Conservation (phyloP, 1,140 invertebrate species). For the Pachyrhynchus sulphureomaculatus region DNA sequence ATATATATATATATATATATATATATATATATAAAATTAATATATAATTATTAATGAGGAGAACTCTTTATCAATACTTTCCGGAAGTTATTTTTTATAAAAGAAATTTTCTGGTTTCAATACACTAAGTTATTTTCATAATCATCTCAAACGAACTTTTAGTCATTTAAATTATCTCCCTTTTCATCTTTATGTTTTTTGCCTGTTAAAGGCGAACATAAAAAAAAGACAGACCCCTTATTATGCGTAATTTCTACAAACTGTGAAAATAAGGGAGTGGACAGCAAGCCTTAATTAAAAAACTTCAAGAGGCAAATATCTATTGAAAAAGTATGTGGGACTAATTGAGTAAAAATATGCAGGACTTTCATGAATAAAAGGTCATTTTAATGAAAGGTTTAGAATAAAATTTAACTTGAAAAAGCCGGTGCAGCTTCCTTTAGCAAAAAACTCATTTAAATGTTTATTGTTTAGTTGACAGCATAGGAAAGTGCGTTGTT, state of each 20-base stretch:
- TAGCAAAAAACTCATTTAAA: conserved; percentile 6
- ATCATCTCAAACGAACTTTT: too few species aligned
- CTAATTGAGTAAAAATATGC: conserved; percentile 21
- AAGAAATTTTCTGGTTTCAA: too few species aligned
- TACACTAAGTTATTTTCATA: too few species aligned
- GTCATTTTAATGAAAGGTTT: conserved; percentile 11
- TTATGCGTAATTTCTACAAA: conserved; percentile 6
- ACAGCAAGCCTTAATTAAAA: conserved; percentile 17
- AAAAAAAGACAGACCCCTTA: conserved; percentile 1
- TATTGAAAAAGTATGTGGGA: conserved; percentile 18
- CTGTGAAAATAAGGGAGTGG: conserved; percentile 7
- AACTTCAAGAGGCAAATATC: conserved; percentile 22
- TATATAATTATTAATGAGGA: too few species aligned
- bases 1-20: too few species aligned
- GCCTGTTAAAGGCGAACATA: too few species aligned
- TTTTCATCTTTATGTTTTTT: too few species aligned
- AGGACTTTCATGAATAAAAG: conserved; percentile 20
- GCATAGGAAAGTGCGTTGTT: not conserved
- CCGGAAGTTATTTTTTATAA: too few species aligned
- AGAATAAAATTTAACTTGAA: conserved; percentile 15
- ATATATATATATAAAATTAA: too few species aligned
- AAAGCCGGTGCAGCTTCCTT: conserved; percentile 5
- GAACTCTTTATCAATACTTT: too few species aligned
- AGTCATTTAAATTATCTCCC: too few species aligned
- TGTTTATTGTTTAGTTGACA: conserved; percentile 8